phyloP scores from a whole-genome alignment of 2,888 invertebrate genomes.

The Stegana nigrithorax region DNA sequence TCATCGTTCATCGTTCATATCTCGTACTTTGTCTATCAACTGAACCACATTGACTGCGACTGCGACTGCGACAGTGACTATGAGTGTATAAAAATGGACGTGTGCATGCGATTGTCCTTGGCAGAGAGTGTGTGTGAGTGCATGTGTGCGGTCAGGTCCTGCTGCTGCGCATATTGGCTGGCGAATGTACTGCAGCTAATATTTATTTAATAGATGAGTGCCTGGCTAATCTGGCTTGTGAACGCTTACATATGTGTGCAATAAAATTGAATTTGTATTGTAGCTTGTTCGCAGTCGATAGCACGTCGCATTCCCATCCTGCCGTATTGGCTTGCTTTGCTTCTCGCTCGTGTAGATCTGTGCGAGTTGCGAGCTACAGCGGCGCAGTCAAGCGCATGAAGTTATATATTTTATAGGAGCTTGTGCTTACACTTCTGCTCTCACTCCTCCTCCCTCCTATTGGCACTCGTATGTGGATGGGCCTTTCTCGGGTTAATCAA shows the following conservation, averaged over 20 bases:
- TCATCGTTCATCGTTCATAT: no score
- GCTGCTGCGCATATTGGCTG: not conserved
- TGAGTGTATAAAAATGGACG: not conserved
- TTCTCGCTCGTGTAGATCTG: no score
- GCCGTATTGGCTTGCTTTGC: not conserved
- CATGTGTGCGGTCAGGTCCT: not conserved
- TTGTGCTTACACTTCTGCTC: no score
- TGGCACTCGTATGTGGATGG: no score
- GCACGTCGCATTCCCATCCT: not conserved
- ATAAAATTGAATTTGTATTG: slow-evolving; percentile 11
- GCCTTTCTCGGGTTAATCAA: no score
- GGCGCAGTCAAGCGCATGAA: no score
- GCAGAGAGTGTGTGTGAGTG: not conserved
- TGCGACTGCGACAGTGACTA: not conserved
- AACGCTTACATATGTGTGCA: not conserved
- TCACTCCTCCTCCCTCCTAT: no score
- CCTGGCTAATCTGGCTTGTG: not conserved
- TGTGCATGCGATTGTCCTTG: not conserved
- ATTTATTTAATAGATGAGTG: slow-evolving; percentile 14
- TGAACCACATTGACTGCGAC: no score
- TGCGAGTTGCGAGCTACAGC: no score
- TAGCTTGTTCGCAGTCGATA: not conserved
- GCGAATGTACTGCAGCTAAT: not conserved
- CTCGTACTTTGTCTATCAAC: no score
- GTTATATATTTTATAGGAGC: no score